Conservation (phyloP, 1,140 invertebrate genomes). For the Watersipora subatra region DNA sequence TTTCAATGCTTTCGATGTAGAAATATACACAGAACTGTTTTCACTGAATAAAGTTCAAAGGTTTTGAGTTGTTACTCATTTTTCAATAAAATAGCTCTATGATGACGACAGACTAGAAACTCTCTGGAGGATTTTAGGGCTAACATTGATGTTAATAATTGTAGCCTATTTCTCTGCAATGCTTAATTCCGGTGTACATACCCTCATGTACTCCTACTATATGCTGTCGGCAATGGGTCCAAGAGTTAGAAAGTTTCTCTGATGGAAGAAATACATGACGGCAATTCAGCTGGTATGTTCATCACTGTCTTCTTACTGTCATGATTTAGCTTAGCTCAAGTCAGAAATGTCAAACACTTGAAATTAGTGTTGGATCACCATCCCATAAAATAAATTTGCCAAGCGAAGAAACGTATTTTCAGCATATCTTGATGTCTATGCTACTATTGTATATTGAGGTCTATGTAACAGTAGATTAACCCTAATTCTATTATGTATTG, state of each 20-base stretch:
- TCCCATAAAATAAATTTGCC: too few species aligned
- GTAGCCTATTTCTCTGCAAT: slow-evolving; percentile 56
- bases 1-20: background rate
- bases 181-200: slow-evolving; percentile 80
- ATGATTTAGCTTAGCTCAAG: too few species aligned
- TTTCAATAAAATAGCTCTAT: background rate
- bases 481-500: too few species aligned
- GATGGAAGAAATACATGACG: slow-evolving; percentile 90
- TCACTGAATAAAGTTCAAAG: background rate
- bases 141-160: slow-evolving; percentile 4
- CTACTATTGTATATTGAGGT: too few species aligned
- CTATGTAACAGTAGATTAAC: too few species aligned
- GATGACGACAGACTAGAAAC: background rate
- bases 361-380: too few species aligned
- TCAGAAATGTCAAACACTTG: too few species aligned
- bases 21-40: background rate
- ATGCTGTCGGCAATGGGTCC: slow-evolving; percentile 69
- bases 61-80: too few species aligned
- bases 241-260: slow-evolving; percentile 59
- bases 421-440: too few species aligned
- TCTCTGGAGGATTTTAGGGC: background rate
- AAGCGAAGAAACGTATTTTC: too few species aligned
- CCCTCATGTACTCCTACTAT: slow-evolving; percentile 88
- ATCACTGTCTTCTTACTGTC: background rate
- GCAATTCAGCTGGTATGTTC: slow-evolving; percentile 65